These are phyloP conservation scores for Tenthredo amoena DNA, from an alignment of 2,888 invertebrate species.

Conservation along the genomic window DNA sequence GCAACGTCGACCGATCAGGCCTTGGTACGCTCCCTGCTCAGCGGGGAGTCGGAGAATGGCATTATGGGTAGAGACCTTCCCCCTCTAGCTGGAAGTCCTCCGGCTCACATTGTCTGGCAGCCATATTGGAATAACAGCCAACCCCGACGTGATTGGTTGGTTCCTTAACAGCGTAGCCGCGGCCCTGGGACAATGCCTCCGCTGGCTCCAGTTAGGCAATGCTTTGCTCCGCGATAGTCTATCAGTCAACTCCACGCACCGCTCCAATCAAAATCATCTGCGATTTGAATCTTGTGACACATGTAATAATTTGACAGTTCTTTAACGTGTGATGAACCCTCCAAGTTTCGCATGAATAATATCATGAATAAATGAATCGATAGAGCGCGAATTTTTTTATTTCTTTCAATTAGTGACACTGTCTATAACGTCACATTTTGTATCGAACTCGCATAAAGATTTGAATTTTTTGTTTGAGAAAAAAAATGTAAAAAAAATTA, in stretches of 20 bases:
- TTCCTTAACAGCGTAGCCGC: conserved; percentile 69
- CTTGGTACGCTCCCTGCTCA: conserved; percentile 66
- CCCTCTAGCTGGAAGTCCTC: conserved; percentile 63
- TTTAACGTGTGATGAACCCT: not conserved
- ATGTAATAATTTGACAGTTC: conserved; percentile 41
- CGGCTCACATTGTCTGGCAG: conserved; percentile 75
- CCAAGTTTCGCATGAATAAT: conserved; percentile 9
- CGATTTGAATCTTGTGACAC: conserved; percentile 58
- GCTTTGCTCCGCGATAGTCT: conserved; percentile 73
- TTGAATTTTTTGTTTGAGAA: not conserved
- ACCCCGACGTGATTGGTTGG: conserved; percentile 74
- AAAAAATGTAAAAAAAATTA: not conserved
- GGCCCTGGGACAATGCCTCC: conserved; percentile 65
- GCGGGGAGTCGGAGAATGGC: conserved; percentile 75
- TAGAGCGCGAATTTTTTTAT: not conserved
- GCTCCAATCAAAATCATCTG: conserved; percentile 68
- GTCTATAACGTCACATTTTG: not conserved
- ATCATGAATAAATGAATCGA: not conserved
- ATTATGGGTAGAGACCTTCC: conserved; percentile 74
- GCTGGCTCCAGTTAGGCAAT: conserved; percentile 70
- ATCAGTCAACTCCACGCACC: conserved; percentile 73
- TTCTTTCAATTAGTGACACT: not conserved
- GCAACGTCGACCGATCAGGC: conserved; percentile 64
- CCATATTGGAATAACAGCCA: conserved; percentile 75
- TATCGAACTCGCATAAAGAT: not conserved